These are phyloP conservation scores for Paragorgia papillata DNA, from an alignment of 92 coral and sea anemone species.

Conservation along the genomic window DNA sequence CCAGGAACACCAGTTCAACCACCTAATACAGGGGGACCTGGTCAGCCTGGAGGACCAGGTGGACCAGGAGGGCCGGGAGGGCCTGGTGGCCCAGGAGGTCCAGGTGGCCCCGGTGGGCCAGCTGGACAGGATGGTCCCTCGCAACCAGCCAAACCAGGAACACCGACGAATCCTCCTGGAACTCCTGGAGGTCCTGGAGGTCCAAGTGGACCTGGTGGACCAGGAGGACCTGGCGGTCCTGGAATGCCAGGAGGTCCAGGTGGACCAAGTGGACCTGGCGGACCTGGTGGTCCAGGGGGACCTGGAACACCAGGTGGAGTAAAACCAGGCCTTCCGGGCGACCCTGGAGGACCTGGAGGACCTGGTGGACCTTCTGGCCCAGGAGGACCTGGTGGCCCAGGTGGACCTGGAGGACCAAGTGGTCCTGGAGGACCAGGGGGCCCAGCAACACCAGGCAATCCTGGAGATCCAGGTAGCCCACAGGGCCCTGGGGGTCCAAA, in stretches of 20 bases:
- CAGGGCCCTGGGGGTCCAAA: slow-evolving; percentile 72
- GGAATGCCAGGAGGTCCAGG: slow-evolving; percentile 65
- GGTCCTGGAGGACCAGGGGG: slow-evolving; percentile 82
- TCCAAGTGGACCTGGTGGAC: slow-evolving; percentile 25
- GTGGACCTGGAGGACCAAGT: slow-evolving; percentile 62
- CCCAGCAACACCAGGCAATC: slow-evolving; percentile 70
- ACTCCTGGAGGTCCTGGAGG: slow-evolving; percentile 25
- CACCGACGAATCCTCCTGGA: slow-evolving; percentile 18
- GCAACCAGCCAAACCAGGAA: background rate
- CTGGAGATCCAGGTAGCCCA: slow-evolving; percentile 68
- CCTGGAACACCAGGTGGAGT: slow-evolving; percentile 62
- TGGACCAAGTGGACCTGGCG: slow-evolving; percentile 71
- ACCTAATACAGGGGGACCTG: slow-evolving; percentile 59
- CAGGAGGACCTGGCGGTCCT: slow-evolving; percentile 76
- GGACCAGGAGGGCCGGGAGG: slow-evolving; percentile 64
- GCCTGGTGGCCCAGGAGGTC: slow-evolving; percentile 72
- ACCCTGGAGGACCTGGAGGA: slow-evolving; percentile 74
- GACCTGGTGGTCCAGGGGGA: slow-evolving; percentile 77
- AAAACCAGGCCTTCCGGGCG: slow-evolving; percentile 50
- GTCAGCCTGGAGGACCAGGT: slow-evolving; percentile 25
- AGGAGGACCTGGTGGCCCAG: slow-evolving; percentile 61
- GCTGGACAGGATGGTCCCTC: slow-evolving; percentile 20
- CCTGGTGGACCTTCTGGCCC: slow-evolving; percentile 46
- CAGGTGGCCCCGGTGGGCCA: slow-evolving; percentile 61
- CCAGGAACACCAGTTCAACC: slow-evolving; percentile 68